phyloP scores from a whole-genome alignment of 2,797 vertebrate genomes.

The Octomys mimax region DNA sequence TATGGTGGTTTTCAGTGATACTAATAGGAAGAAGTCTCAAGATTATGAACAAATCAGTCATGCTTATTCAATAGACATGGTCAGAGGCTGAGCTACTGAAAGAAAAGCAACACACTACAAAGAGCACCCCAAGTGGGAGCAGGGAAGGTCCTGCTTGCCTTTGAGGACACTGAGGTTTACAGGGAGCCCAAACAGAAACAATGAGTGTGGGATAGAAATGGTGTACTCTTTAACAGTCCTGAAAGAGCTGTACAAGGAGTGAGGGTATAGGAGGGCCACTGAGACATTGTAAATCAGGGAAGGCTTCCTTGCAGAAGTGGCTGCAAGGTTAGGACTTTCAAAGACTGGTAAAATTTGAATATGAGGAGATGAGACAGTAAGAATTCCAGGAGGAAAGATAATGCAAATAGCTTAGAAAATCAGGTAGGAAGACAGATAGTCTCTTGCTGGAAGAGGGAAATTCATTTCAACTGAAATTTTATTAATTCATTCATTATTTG shows the following conservation, averaged over 20 bases:
- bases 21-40: neutral
- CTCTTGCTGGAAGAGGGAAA: constrained; percentile 9
- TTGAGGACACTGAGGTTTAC: neutral
- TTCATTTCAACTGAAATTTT: neutral
- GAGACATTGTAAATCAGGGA: neutral
- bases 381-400: neutral
- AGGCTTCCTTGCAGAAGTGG: neutral
- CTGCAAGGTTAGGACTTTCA: neutral
- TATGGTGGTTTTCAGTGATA: neutral
- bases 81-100: neutral
- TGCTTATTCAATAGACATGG: neutral
- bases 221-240: neutral
- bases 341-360: neutral
- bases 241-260: neutral
- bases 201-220: neutral
- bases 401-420: neutral
- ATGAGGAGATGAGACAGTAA: neutral
- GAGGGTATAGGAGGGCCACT: neutral
- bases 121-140: neutral
- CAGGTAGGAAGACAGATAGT: neutral
- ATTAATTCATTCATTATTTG: neutral
- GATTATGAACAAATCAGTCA: neutral
- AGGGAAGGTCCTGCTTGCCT: neutral
- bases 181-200: neutral
- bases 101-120: neutral